Conservation (phyloP, 2,888 invertebrate species). For the Diaphora mendica region DNA sequence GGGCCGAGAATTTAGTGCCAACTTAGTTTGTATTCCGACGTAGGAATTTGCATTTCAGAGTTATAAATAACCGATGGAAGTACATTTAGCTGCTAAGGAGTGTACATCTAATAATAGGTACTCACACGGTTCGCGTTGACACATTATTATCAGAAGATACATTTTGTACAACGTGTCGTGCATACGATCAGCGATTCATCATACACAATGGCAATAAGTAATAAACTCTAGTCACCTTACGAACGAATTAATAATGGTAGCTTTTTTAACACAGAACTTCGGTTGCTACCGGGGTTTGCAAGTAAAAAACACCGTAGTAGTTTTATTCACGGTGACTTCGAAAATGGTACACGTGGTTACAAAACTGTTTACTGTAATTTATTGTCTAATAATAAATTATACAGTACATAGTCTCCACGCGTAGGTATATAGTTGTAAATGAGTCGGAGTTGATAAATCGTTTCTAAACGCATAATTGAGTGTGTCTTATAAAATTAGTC, state of each 20-base stretch:
- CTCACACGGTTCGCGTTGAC: neutral
- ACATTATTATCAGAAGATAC: neutral
- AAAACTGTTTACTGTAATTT: conserved; percentile 8
- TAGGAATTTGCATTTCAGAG: neutral
- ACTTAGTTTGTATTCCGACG: neutral
- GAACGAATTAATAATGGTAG: conserved; percentile 59
- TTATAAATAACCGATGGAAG: neutral
- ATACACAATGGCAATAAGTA: conserved; percentile 56
- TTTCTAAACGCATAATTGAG: neutral
- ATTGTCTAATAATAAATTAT: neutral
- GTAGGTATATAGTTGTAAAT: neutral
- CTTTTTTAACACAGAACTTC: conserved; percentile 63
- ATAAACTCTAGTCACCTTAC: conserved; percentile 65
- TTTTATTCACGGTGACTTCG: conserved; percentile 54
- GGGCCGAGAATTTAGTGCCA: neutral
- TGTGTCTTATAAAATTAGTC: neutral
- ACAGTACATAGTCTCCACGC: neutral
- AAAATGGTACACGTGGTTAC: conserved; percentile 41
- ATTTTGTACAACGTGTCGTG: neutral
- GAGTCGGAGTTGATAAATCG: neutral
- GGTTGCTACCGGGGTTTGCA: conserved; percentile 70
- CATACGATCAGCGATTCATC: conserved; percentile 4
- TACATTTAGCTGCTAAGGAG: conserved; percentile 1
- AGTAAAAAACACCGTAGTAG: conserved; percentile 68
- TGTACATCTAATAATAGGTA: neutral